Base-by-base conservation (phyloP, 2,797 vertebrate genomes). In the Syngnathus rostellatus region DNA sequence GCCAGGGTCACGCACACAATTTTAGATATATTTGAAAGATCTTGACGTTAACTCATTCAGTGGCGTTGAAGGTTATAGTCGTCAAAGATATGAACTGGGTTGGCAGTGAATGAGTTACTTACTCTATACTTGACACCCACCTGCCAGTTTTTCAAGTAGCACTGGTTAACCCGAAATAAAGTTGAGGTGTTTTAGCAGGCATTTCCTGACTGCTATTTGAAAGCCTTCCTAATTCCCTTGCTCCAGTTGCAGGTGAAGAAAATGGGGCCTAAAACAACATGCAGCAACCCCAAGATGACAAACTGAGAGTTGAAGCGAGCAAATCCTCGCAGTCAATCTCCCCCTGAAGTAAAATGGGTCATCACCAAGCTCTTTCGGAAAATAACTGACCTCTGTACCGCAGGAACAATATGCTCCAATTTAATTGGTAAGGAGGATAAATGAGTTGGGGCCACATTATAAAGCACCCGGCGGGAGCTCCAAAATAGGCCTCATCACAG, bases 381-480 rank as follows among this genome's bases (percentile, higher is more conserved):
- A 87, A 86, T 87, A 88, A 82, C 78, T 75, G 85, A 88, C 81
- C 83, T 78, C 72, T 79, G 70, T 88, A 86, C 88, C 87, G 79
- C 70, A 68, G 70, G 87, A 82, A 58, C 70, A 70, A 68, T 59
- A 16, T 73, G 83, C 75, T 87, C 88, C 80, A 87, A 88, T 87
- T 90, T 87, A 89, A 89, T 80, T 86, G 81, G 79, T 81, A 63
- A 68, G 78, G 82, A 83, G 71, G 71, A 83, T 82, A 83, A 84
- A 89, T 88, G 78, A 79, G 76, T 70, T 74, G 68, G 69, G 66
- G 60, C 31, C 74, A 81, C 88, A 87, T 89, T 84, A 84, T 77
- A 70, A 81, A 73, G 72, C 72, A 73, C 76, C 85, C 86, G 64
- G 68, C 68, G 89, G 88, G 89, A 88, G 76, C 71, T 81, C 69